phyloP scores from a whole-genome alignment of 2,113 vertebrate genomes.

The Colistium nudipinnis region DNA sequence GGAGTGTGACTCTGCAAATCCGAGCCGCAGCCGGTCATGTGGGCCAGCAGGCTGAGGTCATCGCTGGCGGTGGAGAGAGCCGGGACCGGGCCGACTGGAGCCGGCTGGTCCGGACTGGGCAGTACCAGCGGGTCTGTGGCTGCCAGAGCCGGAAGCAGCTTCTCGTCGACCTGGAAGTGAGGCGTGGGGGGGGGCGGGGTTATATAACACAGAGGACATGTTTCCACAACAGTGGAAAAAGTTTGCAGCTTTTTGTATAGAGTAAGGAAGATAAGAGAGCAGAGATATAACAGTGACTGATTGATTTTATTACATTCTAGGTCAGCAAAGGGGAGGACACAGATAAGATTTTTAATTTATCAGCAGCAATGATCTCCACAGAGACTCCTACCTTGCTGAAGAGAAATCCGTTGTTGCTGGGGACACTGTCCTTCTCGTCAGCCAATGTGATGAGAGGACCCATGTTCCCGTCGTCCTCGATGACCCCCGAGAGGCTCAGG shows the following conservation, averaged over 20 bases:
- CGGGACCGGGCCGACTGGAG: slow-evolving; percentile 78
- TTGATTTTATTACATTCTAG: neutral
- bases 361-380: neutral
- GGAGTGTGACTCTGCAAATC: slow-evolving; percentile 89
- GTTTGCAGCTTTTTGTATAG: neutral
- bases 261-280: neutral
- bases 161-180: slow-evolving; percentile 86
- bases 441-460: slow-evolving; percentile 96
- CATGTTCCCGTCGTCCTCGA: slow-evolving; percentile 88
- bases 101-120: slow-evolving; percentile 84
- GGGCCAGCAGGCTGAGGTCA: slow-evolving; percentile 94
- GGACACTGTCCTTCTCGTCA: slow-evolving; percentile 95
- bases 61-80: slow-evolving; percentile 83
- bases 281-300: neutral
- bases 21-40: slow-evolving; percentile 88
- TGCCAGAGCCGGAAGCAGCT: slow-evolving; percentile 93
- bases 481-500: slow-evolving; percentile 68
- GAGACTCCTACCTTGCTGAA: slow-evolving; percentile 89
- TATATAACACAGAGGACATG: neutral
- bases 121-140: slow-evolving; percentile 88
- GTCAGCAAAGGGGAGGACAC: neutral
- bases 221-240: too few species aligned
- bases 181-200: slow-evolving; percentile 2
- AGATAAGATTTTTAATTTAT: neutral
- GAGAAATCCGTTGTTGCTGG: slow-evolving; percentile 91